phyloP scores from a whole-genome alignment of 2,113 vertebrate genomes.

The Cynopterus brachyotis region DNA sequence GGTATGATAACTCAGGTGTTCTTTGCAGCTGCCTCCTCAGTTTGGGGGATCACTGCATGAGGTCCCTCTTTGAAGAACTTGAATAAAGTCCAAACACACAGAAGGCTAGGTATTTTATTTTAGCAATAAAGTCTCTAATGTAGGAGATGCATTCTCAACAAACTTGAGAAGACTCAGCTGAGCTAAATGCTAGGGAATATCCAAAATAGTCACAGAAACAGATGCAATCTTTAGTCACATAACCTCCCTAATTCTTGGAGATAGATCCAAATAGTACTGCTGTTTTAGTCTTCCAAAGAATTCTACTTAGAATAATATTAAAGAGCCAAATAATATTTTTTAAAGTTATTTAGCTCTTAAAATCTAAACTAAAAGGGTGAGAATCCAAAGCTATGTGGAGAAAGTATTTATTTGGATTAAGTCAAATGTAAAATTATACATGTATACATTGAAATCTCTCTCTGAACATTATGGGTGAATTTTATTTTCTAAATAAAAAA shows the following conservation, averaged over 20 bases:
- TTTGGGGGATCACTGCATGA: fast-evolving
- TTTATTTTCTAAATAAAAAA: not conserved
- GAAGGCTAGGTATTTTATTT: not conserved
- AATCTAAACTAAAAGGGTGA: not conserved
- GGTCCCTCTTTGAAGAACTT: not conserved
- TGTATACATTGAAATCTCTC: not conserved
- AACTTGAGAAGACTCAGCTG: not conserved
- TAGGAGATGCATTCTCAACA: fast-evolving
- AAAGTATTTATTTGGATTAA: not conserved
- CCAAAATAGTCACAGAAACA: not conserved
- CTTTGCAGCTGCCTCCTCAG: fast-evolving
- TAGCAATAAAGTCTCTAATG: no score
- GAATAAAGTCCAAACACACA: not conserved
- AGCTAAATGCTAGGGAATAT: not conserved
- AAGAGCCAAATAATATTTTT: not conserved
- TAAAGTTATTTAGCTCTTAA: not conserved
- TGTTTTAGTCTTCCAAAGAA: not conserved
- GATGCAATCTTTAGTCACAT: not conserved
- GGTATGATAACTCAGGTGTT: fast-evolving
- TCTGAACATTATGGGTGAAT: not conserved
- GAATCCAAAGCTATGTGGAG: not conserved
- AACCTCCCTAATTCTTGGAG: not conserved
- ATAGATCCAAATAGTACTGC: not conserved
- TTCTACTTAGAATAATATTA: not conserved
- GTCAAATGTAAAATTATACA: not conserved